phyloP scores from a whole-genome alignment of 1,140 invertebrate species.

The Bombus sylvicola region DNA sequence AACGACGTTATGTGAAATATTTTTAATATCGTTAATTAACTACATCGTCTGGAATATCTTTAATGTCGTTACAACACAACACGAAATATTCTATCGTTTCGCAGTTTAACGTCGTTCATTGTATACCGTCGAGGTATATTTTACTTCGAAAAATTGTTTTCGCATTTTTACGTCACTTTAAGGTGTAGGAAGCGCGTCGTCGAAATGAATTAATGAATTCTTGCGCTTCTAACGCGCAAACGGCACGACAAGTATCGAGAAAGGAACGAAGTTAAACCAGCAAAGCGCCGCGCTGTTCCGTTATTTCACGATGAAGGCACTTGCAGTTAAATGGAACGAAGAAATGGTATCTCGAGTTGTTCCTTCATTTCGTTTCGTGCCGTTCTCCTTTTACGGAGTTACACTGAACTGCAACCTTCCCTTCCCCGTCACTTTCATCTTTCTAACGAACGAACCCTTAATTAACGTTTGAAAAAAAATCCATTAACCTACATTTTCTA shows the following conservation, averaged over 20 bases:
- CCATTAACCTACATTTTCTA: not conserved
- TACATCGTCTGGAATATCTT: not conserved
- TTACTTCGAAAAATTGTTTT: not conserved
- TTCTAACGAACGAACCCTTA: not conserved
- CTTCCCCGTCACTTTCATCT: not conserved
- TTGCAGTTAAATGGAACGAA: slow-evolving; percentile 38
- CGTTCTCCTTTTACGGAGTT: not conserved
- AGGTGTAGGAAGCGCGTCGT: not conserved
- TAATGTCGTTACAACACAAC: not conserved
- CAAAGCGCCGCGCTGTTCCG: slow-evolving; percentile 18
- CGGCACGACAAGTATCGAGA: slow-evolving; percentile 29
- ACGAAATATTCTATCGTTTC: not conserved
- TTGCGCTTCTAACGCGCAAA: slow-evolving; percentile 26
- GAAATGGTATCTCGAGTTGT: slow-evolving; percentile 29
- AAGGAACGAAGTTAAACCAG: slow-evolving; percentile 35
- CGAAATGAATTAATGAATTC: slow-evolving; percentile 33
- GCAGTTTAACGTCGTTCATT: not conserved
- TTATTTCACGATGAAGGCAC: slow-evolving; percentile 38
- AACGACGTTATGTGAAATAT: too few species aligned
- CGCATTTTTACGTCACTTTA: not conserved
- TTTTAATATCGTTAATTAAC: too few species aligned
- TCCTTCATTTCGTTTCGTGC: slow-evolving; percentile 7
- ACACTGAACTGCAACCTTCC: not conserved
- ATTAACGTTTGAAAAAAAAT: not conserved
- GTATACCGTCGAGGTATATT: not conserved